Base-by-base conservation (phyloP, 2,888 invertebrate species). In the Pollenia angustigena region DNA sequence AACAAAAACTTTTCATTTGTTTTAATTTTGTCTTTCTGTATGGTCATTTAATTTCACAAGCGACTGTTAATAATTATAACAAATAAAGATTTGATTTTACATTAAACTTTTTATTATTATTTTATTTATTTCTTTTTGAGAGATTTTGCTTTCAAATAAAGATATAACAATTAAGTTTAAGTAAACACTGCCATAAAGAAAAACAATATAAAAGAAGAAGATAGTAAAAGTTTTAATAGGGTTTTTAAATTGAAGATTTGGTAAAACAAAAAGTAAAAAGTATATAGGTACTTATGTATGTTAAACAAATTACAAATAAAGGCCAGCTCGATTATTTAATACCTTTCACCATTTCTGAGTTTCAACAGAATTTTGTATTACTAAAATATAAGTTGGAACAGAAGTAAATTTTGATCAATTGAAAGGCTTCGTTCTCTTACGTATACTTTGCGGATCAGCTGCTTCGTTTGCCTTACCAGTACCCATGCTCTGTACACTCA, bases 141-240 rank as follows among this genome's bases (percentile, higher is more conserved):
- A 4, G 32, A 3, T 56, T 11, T n/a, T 54, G 48, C 40, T 44
- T 50, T 62, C 40, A 66, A 66, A 76, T 66, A 76, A 54, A 66
- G 64, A 66, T 76, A 66, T 76, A 76, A 76, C 46, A 66, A 76
- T 66, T 66, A 76, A 64, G 23, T 23, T 54, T 32, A 76, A 76
- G 52, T 66, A 76, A 76, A 66, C 64, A 66, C 4, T 23, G 23
- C 23, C 66, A 66, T 76, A 66, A 64, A 64, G 56, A 76, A 52
- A 48, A 42, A 54, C 14, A 54, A 44, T 23, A 44, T 42, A 52
- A 52, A 23, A 52, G 4, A 14, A 54, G 44, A 76, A 76, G 52
- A 46, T 44, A 66, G 64, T 76, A 64, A 75, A 76, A 76, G 76
- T 76, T 76, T 76, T 76, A 76, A 64, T 52, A 64, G 75, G 52